These are phyloP conservation scores for Palaemon carinicauda DNA, from an alignment of 1,140 invertebrate species.

Conservation along the genomic window DNA sequence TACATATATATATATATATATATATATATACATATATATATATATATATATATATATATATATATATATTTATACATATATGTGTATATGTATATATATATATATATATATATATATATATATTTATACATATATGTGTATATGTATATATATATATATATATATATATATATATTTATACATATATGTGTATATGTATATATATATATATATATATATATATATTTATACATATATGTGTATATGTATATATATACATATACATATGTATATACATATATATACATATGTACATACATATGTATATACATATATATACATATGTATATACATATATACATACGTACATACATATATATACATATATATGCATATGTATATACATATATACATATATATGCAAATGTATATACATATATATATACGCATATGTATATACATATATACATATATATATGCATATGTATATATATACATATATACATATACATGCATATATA, in stretches of 20 bases:
- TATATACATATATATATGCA: constrained; percentile 39
- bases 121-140: neutral
- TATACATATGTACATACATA: neutral
- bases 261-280: neutral
- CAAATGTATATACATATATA: constrained; percentile 21
- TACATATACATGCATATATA: constrained; percentile 20
- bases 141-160: constrained; percentile 4
- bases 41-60: constrained; percentile 7
- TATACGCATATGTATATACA: constrained; percentile 60
- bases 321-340: constrained; percentile 12
- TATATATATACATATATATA: neutral
- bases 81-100: neutral
- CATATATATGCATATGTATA: constrained; percentile 9
- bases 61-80: neutral
- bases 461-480: constrained; percentile 41
- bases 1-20: neutral
- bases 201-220: neutral
- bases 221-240: neutral
- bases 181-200: neutral
- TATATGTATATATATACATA: neutral
- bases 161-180: neutral
- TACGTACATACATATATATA: constrained; percentile 8
- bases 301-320: neutral
- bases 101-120: neutral
- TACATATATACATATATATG: neutral